phyloP scores from a whole-genome alignment of 2,113 vertebrate species.

The Excalfactoria chinensis region DNA sequence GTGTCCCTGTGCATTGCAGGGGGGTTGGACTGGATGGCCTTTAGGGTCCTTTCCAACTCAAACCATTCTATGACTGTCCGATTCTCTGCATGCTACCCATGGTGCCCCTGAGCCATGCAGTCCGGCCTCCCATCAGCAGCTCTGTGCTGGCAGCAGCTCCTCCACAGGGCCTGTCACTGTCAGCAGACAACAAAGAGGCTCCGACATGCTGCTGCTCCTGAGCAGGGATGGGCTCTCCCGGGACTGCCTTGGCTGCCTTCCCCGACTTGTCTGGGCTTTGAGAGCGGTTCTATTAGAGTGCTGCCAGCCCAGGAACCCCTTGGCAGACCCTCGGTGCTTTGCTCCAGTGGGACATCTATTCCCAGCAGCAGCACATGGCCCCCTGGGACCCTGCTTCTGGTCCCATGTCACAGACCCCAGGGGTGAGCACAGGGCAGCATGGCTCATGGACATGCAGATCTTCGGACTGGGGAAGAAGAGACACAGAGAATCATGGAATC shows the following conservation, averaged over 20 bases:
- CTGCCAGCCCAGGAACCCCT: not conserved
- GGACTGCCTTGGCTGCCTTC: not conserved
- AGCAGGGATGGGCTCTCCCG: not conserved
- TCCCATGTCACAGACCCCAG: not conserved
- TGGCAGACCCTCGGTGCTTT: not conserved
- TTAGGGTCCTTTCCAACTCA: too few relatives aligned
- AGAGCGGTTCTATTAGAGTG: not conserved
- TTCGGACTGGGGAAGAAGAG: not conserved
- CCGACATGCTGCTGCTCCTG: not conserved
- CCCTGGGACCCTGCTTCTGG: not conserved
- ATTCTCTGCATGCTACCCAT: too few relatives aligned
- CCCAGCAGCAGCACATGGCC: not conserved
- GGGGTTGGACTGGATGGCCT: too few relatives aligned
- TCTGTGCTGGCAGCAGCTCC: not conserved
- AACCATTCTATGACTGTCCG: too few relatives aligned
- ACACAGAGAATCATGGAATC: not conserved
- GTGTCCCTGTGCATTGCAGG: too few relatives aligned
- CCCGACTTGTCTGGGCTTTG: not conserved
- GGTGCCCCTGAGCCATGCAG: not conserved
- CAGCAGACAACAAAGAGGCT: not conserved
- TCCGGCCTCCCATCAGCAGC: not conserved
- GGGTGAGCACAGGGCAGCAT: not conserved
- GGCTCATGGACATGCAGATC: too few relatives aligned
- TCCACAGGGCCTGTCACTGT: not conserved
- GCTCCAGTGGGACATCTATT: not conserved